Evolutionary conservation across 2,797 vertebrate genomes (phyloP).

Genomic region (Eulemur coronatus): DNA sequence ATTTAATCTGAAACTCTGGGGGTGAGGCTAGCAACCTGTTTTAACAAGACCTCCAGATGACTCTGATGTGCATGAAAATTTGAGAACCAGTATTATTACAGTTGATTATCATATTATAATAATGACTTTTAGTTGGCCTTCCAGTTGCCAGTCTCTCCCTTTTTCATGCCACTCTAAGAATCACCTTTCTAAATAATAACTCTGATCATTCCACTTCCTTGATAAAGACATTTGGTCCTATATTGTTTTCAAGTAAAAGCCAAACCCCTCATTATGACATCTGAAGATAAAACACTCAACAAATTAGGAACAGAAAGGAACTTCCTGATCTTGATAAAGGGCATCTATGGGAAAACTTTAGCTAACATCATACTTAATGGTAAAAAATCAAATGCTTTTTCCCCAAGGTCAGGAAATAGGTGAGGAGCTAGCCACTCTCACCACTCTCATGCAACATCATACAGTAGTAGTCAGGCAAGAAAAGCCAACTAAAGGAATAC

Average conservation of each 20-base stretch:
- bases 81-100: not conserved
- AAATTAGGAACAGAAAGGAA: not conserved
- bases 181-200: not conserved
- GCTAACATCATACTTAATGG: not conserved
- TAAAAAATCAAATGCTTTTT: not conserved
- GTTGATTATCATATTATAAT: not conserved
- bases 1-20: not conserved
- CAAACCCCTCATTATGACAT: not conserved
- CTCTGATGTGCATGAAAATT: not conserved
- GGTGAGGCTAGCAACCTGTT: not conserved
- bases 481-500: not conserved
- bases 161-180: not conserved
- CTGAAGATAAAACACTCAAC: not conserved
- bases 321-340: not conserved
- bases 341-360: not conserved
- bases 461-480: not conserved
- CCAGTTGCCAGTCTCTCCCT: not conserved
- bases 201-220: not conserved
- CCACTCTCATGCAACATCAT: not conserved
- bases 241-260: constrained; percentile 12
- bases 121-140: not conserved
- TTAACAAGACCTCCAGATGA: not conserved
- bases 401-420: not conserved
- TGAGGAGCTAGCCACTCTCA: not conserved
- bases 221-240: not conserved